Conservation (phyloP, 2,113 vertebrate species). For the Apodemus sylvaticus region DNA sequence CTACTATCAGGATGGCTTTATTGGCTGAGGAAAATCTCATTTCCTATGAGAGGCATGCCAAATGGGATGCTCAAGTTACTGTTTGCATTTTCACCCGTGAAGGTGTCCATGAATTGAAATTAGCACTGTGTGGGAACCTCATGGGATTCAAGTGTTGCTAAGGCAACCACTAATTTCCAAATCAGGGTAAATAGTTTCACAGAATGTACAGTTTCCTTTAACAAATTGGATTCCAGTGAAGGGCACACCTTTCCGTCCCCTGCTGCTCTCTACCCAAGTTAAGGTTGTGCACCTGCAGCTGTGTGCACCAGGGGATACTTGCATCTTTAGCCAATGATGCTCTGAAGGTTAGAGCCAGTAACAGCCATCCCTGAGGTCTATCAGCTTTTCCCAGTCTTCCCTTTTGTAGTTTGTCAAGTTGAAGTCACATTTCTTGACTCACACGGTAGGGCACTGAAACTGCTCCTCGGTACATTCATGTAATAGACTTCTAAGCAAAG, state of each 20-base stretch:
- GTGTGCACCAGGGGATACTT: constrained; percentile 72
- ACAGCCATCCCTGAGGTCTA: constrained; percentile 77
- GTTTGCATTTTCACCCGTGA: constrained; percentile 58
- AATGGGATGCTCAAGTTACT: constrained; percentile 61
- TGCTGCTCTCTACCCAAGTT: constrained; percentile 74
- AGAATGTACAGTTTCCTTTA: constrained; percentile 83
- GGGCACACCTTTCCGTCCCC: constrained; percentile 75
- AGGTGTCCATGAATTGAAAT: constrained; percentile 81
- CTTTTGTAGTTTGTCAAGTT: constrained; percentile 82
- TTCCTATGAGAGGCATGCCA: constrained; percentile 29
- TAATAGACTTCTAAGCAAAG: constrained; percentile 67
- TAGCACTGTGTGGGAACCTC: constrained; percentile 61
- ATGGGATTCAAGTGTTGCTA: constrained; percentile 81
- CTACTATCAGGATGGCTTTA: background rate
- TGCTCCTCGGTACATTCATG: constrained; percentile 56
- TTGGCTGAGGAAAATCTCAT: constrained; percentile 30
- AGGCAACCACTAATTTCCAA: constrained; percentile 86
- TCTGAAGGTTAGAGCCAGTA: constrained; percentile 80
- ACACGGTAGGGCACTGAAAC: constrained; percentile 70
- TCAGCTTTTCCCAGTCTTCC: constrained; percentile 69
- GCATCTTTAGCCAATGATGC: constrained; percentile 72
- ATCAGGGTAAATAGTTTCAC: constrained; percentile 82
- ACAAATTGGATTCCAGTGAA: constrained; percentile 78
- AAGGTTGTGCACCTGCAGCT: constrained; percentile 49
- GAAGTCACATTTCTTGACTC: constrained; percentile 81